Percentiles rank a stretch among this genome's conserved stretches.
Conservation (phyloP, 2,113 vertebrate species). For the Cynoglossus semilaevis region DNA sequence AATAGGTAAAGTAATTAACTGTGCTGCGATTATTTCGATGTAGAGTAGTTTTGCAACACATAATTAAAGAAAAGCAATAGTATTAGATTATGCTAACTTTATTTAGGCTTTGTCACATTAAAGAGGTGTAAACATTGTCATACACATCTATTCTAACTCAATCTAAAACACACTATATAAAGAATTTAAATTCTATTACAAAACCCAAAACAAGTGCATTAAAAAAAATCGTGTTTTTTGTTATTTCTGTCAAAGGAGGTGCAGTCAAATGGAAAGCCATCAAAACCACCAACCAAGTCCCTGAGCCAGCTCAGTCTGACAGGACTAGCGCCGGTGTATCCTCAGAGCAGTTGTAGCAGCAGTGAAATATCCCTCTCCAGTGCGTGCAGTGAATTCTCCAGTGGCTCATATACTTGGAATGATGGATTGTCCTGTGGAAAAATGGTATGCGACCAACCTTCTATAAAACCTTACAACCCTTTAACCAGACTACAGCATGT, state of each 20-base stretch:
- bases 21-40: too few relatives aligned
- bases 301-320: slow-evolving; percentile 79
- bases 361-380: slow-evolving; percentile 92
- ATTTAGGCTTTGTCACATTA: too few relatives aligned
- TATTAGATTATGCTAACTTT: too few relatives aligned
- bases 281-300: slow-evolving; percentile 76
- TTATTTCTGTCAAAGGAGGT: slow-evolving; percentile 69
- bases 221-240: not conserved
- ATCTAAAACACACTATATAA: too few relatives aligned
- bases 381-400: slow-evolving; percentile 92
- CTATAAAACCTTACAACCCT: not conserved
- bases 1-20: too few relatives aligned
- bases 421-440: slow-evolving; percentile 81
- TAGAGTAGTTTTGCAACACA: too few relatives aligned
- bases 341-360: slow-evolving; percentile 88
- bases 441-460: slow-evolving; percentile 75
- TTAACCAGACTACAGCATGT: not conserved
- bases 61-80: too few relatives aligned
- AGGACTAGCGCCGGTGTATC: slow-evolving; percentile 72
- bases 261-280: slow-evolving; percentile 79
- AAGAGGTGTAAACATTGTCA: too few relatives aligned
- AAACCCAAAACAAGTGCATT: not conserved
- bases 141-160: too few relatives aligned
- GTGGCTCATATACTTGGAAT: slow-evolving; percentile 88
- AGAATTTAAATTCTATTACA: too few relatives aligned